Conservation (phyloP, 2,888 invertebrate species). For the Netelia fuscicornis region DNA sequence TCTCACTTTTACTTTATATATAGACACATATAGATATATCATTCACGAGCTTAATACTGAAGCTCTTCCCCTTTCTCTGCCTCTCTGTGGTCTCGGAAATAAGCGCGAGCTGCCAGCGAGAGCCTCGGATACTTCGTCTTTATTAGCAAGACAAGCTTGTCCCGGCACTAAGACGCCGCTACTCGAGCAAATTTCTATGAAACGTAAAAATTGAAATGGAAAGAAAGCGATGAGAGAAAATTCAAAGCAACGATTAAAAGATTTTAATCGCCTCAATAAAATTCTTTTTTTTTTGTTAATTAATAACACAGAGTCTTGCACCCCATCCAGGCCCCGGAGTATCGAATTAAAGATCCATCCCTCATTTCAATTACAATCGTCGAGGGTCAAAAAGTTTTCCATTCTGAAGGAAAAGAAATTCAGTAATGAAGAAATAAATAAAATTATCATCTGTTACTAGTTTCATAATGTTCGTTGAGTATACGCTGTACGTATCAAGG, state of each 20-base stretch:
- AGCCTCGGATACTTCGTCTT: constrained; percentile 50
- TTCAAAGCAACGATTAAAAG: constrained; percentile 27
- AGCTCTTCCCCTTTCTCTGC: not conserved
- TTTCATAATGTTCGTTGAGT: too few species aligned
- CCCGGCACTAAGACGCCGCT: not conserved
- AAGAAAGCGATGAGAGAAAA: constrained; percentile 1
- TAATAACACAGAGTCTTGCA: too few species aligned
- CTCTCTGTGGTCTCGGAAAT: constrained; percentile 34
- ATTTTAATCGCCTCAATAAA: constrained; percentile 21
- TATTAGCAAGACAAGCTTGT: constrained; percentile 59
- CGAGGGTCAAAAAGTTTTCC: too few species aligned
- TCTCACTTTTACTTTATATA: constrained; percentile 6
- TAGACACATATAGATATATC: not conserved
- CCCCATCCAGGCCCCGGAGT: too few species aligned
- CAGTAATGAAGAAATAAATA: too few species aligned
- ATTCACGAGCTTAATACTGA: constrained; percentile 23
- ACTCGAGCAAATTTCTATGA: constrained; percentile 7
- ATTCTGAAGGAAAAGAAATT: too few species aligned
- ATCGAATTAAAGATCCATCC: too few species aligned
- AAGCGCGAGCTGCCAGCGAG: constrained; percentile 26
- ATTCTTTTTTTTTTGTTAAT: not conserved
- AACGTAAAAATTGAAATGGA: constrained; percentile 23
- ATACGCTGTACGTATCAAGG: too few species aligned
- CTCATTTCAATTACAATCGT: too few species aligned
- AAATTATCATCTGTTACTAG: too few species aligned